Evolutionary conservation across 2,888 invertebrate genomes (phyloP).

Genomic region (Monochamus alternatus): DNA sequence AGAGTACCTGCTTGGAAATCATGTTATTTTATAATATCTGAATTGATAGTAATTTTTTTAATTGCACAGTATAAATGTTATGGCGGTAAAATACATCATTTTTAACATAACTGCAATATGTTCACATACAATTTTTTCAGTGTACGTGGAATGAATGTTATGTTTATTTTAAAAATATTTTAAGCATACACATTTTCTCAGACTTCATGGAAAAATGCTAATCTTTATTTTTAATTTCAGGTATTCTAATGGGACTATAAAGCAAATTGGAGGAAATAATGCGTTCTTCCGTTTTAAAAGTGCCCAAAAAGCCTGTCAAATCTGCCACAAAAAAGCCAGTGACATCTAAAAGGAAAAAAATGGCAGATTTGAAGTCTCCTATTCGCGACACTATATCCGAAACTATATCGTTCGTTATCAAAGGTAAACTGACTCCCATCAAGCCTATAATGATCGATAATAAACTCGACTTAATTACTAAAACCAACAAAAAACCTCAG

Average conservation of each 20-base stretch:
- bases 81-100: too few species aligned
- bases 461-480: slow-evolving; percentile 52
- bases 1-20: too few species aligned
- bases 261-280: slow-evolving; percentile 35
- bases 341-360: slow-evolving; percentile 61
- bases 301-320: slow-evolving; percentile 43
- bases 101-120: too few species aligned
- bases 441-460: slow-evolving; percentile 58
- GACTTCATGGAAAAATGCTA: too few species aligned
- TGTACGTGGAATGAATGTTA: too few species aligned
- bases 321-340: slow-evolving; percentile 42
- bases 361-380: slow-evolving; percentile 53
- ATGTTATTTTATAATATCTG: too few species aligned
- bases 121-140: too few species aligned
- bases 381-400: slow-evolving; percentile 66
- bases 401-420: slow-evolving; percentile 69
- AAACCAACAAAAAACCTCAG: slow-evolving; percentile 41
- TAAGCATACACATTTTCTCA: too few species aligned
- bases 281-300: slow-evolving; percentile 45
- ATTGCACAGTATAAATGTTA: too few species aligned
- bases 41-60: too few species aligned
- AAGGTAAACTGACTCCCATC: slow-evolving; percentile 66
- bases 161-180: too few species aligned
- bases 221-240: slow-evolving; percentile 42
- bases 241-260: slow-evolving; percentile 29